Base-by-base conservation (phyloP, 1,140 invertebrate genomes). In the Bombyx mandarina region DNA sequence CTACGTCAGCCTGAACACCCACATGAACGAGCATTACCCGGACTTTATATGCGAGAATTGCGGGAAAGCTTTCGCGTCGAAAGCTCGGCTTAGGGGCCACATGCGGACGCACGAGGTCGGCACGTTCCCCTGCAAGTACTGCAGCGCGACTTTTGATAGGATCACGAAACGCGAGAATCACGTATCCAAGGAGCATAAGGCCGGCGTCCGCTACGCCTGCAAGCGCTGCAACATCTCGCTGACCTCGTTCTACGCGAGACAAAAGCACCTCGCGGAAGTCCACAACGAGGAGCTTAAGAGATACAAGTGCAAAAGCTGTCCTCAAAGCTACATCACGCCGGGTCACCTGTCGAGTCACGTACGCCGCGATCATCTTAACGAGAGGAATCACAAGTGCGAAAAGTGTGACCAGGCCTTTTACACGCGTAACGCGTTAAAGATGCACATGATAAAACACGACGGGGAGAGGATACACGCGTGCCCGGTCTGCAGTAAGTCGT, bases 381-480 rank as follows among this genome's bases (percentile, higher is more conserved):
- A 89, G 54, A 63, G 79, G 42, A 88, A 86, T 12, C 82, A 84
- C 35, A 77, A 77, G n/a, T 90, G 89, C 56, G 71, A 71, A 43
- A 80, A 84, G 46, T 90, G 89, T 55, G 85, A 85, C 45, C 52
- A 80, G 12, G 78, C 79, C 0, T 89, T 89, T 57, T 88, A 80
- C 55, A 80, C 83, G 2, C 73, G 77, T 52, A 76, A 82, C 53
- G 79, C 75, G 3, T 57, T 96, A 5, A 95, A 94, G 68, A 93
- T 94, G 61, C 94, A 96, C 69, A 88, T 94, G 72, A 88, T 93
- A 35, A 94, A 93, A 9, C 94, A 96, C 67, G 92, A 92, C 8
- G 89, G 89, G 3, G 88, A 89, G 49, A 69, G 88, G 56, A 84
- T 81, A 49, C 84, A 85, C 43, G 59, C 65, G 0, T 89, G 88